Base-by-base conservation (phyloP, 2,113 vertebrate genomes). In the Coptodon rendalli region DNA sequence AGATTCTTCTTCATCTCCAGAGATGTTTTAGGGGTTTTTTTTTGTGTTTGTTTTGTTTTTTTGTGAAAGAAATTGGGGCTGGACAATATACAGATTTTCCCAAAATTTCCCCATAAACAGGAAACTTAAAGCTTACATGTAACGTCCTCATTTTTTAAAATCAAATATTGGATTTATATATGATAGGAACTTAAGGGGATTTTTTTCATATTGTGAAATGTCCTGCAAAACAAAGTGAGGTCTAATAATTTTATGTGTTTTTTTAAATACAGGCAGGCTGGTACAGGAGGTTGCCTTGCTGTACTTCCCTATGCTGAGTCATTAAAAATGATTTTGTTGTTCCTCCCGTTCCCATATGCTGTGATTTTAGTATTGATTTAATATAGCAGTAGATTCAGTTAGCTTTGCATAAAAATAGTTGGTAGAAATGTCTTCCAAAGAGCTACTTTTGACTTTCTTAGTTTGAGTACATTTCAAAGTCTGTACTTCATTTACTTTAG, bases 1-100 rank as follows among this genome's bases (percentile, higher is more conserved):
- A 27, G 13, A 43, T 10, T 73, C 38, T 24, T 17, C 68, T 27
- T 45, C 9, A 22, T 24, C 13, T 4, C 13, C 13, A 16, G n/a
- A 45, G 34, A n/a, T 16, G 16, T 59, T 17, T 59, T 59, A 13
- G 1, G 0, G 31, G 6, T 27, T 0, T 0, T 17, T 17, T 61
- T 63, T n/a, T 66, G 9, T 63, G 57, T n/a, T 66, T 38, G 17
- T 36, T 63, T 63, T n/a, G 3, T 7, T 66, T n/a, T n/a, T 36
- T n/a, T 38, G 19, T 66, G 61, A 66, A 66, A 66, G 2, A n/a
- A 36, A 66, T 66, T 36, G 17, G 31, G 1, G 31, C 31, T 36
- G 31, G 31, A 36, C 61, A 66, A n/a, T n/a, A n/a, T 12, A 17
- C 6, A 36, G 17, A 66, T 36, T 66, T 66, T 66, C 31, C 17